phyloP scores from a whole-genome alignment of 2,797 vertebrate genomes.

The Chiloscyllium punctatum region DNA sequence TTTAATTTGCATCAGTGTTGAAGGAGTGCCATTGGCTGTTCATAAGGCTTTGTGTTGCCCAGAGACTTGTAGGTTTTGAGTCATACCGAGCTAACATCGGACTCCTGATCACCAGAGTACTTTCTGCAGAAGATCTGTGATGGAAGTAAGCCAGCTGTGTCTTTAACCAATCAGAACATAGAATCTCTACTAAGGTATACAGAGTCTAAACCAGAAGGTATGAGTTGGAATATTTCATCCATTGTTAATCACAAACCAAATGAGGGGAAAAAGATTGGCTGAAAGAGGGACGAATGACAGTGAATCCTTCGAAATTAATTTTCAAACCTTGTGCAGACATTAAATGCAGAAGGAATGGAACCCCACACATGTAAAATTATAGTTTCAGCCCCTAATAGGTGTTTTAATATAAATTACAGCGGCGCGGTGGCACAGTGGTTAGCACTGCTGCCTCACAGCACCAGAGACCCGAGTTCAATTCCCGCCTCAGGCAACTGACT shows the following conservation, averaged over 20 bases:
- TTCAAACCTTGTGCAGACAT: neutral
- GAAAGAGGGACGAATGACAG: neutral
- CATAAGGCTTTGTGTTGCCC: neutral
- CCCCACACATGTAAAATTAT: neutral
- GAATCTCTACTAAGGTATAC: neutral
- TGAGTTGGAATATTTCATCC: neutral
- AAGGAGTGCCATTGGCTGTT: neutral
- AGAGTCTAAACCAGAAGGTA: neutral
- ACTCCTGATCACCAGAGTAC: neutral
- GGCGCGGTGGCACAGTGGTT: too few relatives aligned
- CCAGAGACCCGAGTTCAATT: too few relatives aligned
- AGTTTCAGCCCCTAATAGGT: neutral
- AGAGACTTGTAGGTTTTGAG: neutral
- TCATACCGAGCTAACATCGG: neutral
- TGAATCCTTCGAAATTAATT: neutral
- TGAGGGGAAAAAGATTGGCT: neutral
- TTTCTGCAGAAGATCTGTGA: neutral
- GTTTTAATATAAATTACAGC: too few relatives aligned
- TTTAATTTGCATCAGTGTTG: neutral
- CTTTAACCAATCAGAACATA: neutral
- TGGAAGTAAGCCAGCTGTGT: neutral
- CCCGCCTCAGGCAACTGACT: too few relatives aligned
- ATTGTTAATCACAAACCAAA: neutral
- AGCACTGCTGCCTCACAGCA: too few relatives aligned
- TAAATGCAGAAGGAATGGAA: neutral